A percentile compares a stretch with the other conserved stretches of the same genome.
phyloP scores from a whole-genome alignment of 2,888 invertebrate species.

The Caradrina clavipalpis region DNA sequence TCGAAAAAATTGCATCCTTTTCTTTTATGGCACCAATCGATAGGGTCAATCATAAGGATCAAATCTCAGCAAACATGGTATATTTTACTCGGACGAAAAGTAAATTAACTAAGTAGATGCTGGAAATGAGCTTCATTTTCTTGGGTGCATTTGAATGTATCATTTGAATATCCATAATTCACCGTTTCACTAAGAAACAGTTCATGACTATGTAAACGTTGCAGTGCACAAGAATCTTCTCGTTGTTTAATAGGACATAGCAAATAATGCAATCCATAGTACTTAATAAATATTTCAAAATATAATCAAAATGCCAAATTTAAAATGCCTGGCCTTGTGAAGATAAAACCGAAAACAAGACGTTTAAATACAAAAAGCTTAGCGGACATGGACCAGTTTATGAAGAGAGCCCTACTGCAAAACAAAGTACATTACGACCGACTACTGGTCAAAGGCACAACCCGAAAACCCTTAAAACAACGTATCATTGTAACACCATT shows the following conservation, averaged over 20 bases:
- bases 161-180: slow-evolving; percentile 77
- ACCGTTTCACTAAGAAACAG: slow-evolving; percentile 71
- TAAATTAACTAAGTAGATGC: too few relatives aligned
- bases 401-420: slow-evolving; percentile 68
- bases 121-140: slow-evolving; percentile 77
- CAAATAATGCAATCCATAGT: slow-evolving; percentile 25
- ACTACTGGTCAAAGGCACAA: slow-evolving; percentile 70
- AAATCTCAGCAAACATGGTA: too few relatives aligned
- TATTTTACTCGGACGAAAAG: too few relatives aligned
- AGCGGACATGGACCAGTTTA: slow-evolving; percentile 71
- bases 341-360: slow-evolving; percentile 39
- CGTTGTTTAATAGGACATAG: background rate
- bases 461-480: slow-evolving; percentile 27
- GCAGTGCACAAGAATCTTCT: slow-evolving; percentile 7
- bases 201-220: slow-evolving; percentile 9
- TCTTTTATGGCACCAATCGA: too few relatives aligned
- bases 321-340: slow-evolving; percentile 24
- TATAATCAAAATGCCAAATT: slow-evolving; percentile 23
- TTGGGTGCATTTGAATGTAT: slow-evolving; percentile 77
- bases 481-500: slow-evolving; percentile 26
- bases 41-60: too few relatives aligned
- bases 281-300: slow-evolving; percentile 53
- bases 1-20: too few relatives aligned
- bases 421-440: slow-evolving; percentile 66
- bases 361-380: slow-evolving; percentile 73